Evolutionary conservation across 92 coral and sea anemone genomes (phyloP), one percentile per base, ranked within the genome.

Genomic region (Phenganax stokvisi): DNA sequence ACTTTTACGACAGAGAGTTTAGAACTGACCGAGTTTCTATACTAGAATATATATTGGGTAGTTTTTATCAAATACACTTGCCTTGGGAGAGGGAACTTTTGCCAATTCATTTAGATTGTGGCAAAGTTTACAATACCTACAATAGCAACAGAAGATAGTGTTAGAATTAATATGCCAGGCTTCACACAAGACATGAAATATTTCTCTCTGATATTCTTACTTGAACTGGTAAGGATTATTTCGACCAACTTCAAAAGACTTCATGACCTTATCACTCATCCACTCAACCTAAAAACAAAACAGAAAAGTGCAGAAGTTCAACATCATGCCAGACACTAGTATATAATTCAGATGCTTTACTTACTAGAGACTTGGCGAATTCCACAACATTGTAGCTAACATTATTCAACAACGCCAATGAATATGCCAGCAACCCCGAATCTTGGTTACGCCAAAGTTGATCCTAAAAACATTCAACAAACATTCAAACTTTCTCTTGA

Each of bases 251-350:
- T 94, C 98, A 94, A 94, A 94, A 54, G 98, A 91, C 80, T 94
- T 94, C 98, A 94, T 94, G 16, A 94, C 92, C 76, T 94, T 94
- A 61, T 94, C 98, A 84, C 98, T 94, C 98, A 94, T 94, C 98
- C 98, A 94, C 72, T 94, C 98, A 80, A 94, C 98, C 98, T 93
- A 60, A 11, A 69, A 30, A 29, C 13, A 51, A 65, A 68, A 16
- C 9, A 5, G 53, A 16, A 12, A 56, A n/a, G 54, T 31, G 7
- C 66, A 7, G n/a, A 61, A 12, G 47, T 37, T 37, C 47, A 37
- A 37, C 47, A 37, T 20, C 25, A 20, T 20, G 25, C 25, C 25
- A 20, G 25, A 20, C 25, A 20, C 25, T 20, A 20, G 25, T 20
- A 1, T 9, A 52, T 11, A 25, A 29, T 30, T 5, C 54, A 71